A percentile compares a stretch with the other conserved stretches of the same genome.
Conservation (phyloP, 2,888 invertebrate species). For the Agonopterix alstromeriana region DNA sequence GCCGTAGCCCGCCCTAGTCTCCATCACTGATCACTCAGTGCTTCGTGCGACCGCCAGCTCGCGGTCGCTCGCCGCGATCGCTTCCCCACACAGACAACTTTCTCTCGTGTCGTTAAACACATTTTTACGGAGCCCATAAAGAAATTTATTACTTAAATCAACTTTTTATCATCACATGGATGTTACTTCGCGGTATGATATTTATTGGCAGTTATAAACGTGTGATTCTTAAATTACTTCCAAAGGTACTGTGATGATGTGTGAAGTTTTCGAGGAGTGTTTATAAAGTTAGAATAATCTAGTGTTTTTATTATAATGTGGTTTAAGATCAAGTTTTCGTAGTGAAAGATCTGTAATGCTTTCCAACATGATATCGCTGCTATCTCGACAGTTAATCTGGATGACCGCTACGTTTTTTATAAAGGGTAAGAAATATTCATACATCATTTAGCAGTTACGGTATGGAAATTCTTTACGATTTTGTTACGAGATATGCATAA, state of each 20-base stretch:
- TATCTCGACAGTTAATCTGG: conserved; percentile 40
- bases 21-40: conserved; percentile 36
- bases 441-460: no score
- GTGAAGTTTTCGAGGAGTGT: neutral
- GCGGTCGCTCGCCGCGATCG: conserved; percentile 39
- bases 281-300: neutral
- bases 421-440: conserved; percentile 38
- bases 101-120: conserved; percentile 46
- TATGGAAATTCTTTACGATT: no score
- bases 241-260: neutral
- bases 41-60: conserved; percentile 39
- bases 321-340: neutral
- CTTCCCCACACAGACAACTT: conserved; percentile 33
- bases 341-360: conserved; percentile 8
- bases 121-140: conserved; percentile 51
- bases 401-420: conserved; percentile 41
- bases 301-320: neutral
- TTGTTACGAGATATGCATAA: no score
- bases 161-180: conserved; percentile 12
- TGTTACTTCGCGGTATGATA: conserved; percentile 11
- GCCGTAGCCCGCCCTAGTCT: conserved; percentile 19
- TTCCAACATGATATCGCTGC: conserved; percentile 31
- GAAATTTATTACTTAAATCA: conserved; percentile 28
- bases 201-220: conserved; percentile 19
- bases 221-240: conserved; percentile 1